These are phyloP conservation scores for Luffia ferchaultella DNA, from an alignment of 2,888 invertebrate species.

Conservation along the genomic window DNA sequence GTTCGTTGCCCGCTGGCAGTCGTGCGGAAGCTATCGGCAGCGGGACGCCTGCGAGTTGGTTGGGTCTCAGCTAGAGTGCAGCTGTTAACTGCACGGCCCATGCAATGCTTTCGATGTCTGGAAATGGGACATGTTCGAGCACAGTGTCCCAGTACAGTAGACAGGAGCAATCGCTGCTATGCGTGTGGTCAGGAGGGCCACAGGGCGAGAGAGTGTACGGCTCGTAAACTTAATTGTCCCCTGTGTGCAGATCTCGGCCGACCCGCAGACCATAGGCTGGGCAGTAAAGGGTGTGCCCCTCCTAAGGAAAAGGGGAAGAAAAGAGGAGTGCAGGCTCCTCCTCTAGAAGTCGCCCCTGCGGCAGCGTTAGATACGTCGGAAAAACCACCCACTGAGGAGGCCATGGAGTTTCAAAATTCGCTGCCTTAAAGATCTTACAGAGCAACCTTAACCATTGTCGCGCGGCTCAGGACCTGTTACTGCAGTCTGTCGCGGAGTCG, in stretches of 20 bases:
- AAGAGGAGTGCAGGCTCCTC: background rate
- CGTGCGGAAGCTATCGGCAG: background rate
- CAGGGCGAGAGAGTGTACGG: too few species aligned
- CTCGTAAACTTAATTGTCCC: background rate
- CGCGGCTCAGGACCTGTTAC: slow-evolving; percentile 3
- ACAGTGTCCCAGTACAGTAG: too few species aligned
- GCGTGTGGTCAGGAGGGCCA: too few species aligned
- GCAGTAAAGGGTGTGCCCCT: background rate
- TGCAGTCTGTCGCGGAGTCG: slow-evolving; percentile 8
- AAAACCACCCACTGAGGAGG: background rate
- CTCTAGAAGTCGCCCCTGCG: background rate
- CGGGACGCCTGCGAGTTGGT: too few species aligned
- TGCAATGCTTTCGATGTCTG: too few species aligned
- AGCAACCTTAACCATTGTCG: slow-evolving; percentile 4
- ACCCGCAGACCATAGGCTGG: background rate
- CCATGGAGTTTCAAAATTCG: too few species aligned
- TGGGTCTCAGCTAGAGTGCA: too few species aligned
- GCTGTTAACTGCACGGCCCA: too few species aligned
- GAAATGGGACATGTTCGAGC: too few species aligned
- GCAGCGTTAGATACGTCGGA: background rate
- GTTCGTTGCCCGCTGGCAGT: slow-evolving; percentile 4
- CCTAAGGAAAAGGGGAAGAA: background rate
- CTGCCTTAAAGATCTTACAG: background rate
- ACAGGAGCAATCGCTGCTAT: too few species aligned
- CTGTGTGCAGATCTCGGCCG: background rate